These are phyloP conservation scores for Pangasius mekongensis DNA, from an alignment of 2,797 vertebrate genomes.

Conservation along the genomic window DNA sequence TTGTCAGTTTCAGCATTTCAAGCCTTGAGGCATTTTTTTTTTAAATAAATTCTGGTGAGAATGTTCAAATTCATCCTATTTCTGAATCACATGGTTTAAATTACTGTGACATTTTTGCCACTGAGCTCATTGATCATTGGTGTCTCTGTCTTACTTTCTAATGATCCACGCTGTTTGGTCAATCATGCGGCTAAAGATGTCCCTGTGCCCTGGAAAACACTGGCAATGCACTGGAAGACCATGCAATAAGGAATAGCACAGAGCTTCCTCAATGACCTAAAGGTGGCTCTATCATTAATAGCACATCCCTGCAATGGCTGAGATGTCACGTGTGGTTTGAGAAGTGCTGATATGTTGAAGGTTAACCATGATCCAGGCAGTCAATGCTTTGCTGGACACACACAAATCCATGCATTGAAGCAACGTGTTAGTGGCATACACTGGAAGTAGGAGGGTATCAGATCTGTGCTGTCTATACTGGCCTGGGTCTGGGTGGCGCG, in stretches of 20 bases:
- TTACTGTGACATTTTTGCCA: not conserved
- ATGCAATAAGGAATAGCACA: not conserved
- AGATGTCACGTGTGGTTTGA: not conserved
- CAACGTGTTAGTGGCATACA: conserved; percentile 9
- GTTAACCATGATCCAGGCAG: not conserved
- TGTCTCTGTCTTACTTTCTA: not conserved
- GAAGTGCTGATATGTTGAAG: conserved; percentile 3
- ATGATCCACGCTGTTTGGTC: not conserved
- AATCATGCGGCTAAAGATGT: not conserved
- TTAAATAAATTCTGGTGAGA: not conserved
- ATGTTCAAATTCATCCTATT: not conserved
- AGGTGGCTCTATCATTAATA: not conserved
- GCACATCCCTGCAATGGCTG: not conserved
- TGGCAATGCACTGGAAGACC: not conserved
- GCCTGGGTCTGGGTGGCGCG: conserved; percentile 26
- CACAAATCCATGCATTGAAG: conserved; percentile 7
- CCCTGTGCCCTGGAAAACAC: not conserved
- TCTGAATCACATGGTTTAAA: not conserved
- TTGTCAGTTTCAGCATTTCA: conserved; percentile 28
- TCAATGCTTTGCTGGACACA: not conserved
- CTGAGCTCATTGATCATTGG: not conserved
- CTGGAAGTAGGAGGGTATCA: conserved; percentile 4
- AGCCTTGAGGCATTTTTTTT: not conserved
- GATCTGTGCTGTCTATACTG: conserved; percentile 24
- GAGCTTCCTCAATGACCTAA: not conserved